Evolutionary conservation across 2,797 vertebrate species (phyloP), one percentile per base, ranked within the genome.

Genomic region (Taeniopygia guttata): DNA sequence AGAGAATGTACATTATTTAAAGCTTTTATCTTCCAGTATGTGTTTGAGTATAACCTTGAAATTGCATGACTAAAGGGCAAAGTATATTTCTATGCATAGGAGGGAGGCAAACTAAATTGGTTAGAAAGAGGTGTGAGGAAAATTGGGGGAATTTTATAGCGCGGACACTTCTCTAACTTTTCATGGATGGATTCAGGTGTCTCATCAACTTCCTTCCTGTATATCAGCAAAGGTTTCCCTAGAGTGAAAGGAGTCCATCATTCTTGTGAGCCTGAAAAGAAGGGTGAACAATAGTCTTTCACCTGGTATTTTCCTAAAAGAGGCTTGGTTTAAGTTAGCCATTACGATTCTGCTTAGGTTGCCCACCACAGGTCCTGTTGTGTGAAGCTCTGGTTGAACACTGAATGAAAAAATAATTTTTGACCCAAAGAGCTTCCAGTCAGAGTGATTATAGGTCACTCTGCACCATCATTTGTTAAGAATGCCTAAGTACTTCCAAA

Each of bases 1-100:
- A 90, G 89, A 87, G 74, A 91, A 93, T 77, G 86, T 94, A 94
- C 95, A 84, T 88, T 73, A 87, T 93, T 96, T 93, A 80, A 94
- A 89, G 94, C 92, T 95, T 97, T 97, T 94, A 96, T 96, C 92
- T 97, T 91, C 94, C 77, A 79, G 58, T 76, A 83, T 4, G 46
- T 86, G 49, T 93, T 96, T 93, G 95, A 94, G 82, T 92, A 78
- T 94, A 94, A 97, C 97, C 97, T 98, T 97, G 97, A 96, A 95
- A 92, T 84, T 83, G 69, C 74, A 60, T 56, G 91, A 89, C 89
- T 96, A 94, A 91, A 96, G 94, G 93, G 42, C 92, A 80, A 84
- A 94, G 80, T 92, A 30, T 74, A 38, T 79, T 86, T 94, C 90
- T 94, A 67, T 93, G 67, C 87, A 91, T 38, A 69, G 46, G 38